Evolutionary conservation across 2,888 invertebrate species (phyloP).

Genomic region (Caenorhabditis sp.): DNA sequence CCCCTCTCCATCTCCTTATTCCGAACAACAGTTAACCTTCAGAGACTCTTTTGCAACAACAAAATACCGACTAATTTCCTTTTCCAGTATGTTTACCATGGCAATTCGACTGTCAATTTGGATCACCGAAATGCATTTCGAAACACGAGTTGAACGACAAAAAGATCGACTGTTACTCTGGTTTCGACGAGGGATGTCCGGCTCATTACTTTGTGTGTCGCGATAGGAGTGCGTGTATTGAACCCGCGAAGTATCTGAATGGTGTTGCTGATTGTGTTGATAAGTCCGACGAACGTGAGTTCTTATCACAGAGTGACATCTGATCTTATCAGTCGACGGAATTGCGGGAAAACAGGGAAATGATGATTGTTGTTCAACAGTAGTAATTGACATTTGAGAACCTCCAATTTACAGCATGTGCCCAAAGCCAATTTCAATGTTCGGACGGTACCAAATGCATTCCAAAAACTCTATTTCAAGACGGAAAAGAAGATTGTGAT

Average conservation of each 20-base stretch:
- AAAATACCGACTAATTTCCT: constrained; percentile 7
- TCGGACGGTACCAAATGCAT: constrained; percentile 82
- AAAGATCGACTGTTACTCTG: constrained; percentile 80
- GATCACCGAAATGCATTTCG: constrained; percentile 78
- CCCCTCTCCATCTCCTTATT: neutral
- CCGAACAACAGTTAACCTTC: constrained; percentile 29
- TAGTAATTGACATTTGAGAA: neutral
- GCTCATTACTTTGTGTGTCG: constrained; percentile 79
- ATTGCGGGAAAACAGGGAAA: neutral
- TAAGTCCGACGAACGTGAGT: constrained; percentile 84
- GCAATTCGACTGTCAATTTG: constrained; percentile 82
- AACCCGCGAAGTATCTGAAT: constrained; percentile 75
- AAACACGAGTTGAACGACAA: constrained; percentile 75
- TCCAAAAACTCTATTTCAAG: constrained; percentile 82
- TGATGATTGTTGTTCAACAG: neutral
- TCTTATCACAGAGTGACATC: neutral
- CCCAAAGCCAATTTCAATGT: constrained; percentile 84
- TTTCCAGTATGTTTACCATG: constrained; percentile 81
- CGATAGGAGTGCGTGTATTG: constrained; percentile 77
- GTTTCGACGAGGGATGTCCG: constrained; percentile 80
- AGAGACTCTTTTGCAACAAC: constrained; percentile 21
- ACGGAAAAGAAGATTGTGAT: constrained; percentile 84
- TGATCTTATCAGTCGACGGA: constrained; percentile 15
- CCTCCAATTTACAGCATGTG: constrained; percentile 82
- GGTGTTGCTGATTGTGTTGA: constrained; percentile 81